Evolutionary conservation across 2,113 vertebrate species (phyloP).

Genomic region (Cephalophus harveyi): DNA sequence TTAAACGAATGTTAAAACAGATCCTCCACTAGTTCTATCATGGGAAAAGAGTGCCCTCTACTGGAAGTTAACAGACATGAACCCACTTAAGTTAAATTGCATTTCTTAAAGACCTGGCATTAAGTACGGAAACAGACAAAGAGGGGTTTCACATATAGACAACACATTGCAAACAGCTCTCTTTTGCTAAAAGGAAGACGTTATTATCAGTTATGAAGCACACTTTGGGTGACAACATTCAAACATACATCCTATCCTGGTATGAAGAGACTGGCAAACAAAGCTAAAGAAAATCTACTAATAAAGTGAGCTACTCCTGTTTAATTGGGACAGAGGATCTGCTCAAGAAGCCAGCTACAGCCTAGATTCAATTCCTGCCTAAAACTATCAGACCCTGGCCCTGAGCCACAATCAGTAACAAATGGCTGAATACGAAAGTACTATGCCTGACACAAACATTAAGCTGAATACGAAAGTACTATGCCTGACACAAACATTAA

Average conservation of each 20-base stretch:
- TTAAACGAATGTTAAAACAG: background rate
- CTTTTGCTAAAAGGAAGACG: background rate
- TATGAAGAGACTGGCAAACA: background rate
- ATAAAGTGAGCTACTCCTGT: background rate
- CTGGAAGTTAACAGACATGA: conserved; percentile 36
- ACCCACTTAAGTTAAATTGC: background rate
- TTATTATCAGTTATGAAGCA: background rate
- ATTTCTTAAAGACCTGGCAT: background rate
- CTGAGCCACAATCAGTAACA: background rate
- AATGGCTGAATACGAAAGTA: background rate
- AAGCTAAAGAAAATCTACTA: background rate
- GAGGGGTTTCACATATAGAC: background rate
- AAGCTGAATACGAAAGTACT: background rate
- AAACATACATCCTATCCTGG: background rate
- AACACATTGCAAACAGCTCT: background rate
- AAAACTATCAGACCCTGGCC: background rate
- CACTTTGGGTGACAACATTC: background rate
- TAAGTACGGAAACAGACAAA: background rate
- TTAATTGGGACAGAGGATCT: background rate
- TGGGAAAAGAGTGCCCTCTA: conserved; percentile 31
- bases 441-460: background rate
- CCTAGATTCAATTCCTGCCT: background rate
- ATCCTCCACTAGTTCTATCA: background rate
- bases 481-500: background rate
- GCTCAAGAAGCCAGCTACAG: background rate